phyloP scores from a whole-genome alignment of 2,113 vertebrate genomes.

The Alethe diademata region DNA sequence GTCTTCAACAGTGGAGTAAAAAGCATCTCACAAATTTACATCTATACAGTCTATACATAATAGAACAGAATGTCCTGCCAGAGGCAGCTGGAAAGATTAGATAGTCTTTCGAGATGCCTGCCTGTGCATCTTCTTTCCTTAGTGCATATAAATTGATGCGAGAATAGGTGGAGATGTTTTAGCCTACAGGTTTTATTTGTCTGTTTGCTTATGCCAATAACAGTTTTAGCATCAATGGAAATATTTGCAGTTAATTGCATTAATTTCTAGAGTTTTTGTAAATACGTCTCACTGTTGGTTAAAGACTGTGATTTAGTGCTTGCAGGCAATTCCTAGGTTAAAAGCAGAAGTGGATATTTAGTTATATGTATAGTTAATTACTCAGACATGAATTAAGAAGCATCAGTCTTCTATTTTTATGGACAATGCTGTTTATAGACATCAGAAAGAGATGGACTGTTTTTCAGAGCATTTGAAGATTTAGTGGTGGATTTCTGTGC shows the following conservation, averaged over 20 bases:
- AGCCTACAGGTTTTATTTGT: background rate
- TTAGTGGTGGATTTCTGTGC: background rate
- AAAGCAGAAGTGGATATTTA: background rate
- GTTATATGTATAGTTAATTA: background rate
- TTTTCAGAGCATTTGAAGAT: background rate
- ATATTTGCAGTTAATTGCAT: background rate
- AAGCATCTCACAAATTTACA: background rate
- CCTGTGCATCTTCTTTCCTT: background rate
- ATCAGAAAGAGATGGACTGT: background rate
- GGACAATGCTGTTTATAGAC: background rate
- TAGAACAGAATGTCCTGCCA: background rate
- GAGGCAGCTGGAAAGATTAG: background rate
- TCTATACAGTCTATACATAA: background rate
- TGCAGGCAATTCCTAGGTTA: background rate
- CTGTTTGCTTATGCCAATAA: background rate
- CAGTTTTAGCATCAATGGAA: background rate
- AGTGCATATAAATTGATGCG: background rate
- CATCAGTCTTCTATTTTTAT: background rate
- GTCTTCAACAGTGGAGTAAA: background rate
- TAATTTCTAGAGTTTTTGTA: background rate
- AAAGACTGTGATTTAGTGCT: background rate
- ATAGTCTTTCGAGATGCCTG: background rate
- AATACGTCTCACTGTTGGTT: background rate
- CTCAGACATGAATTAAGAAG: background rate
- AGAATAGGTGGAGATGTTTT: background rate